Evolutionary conservation across 37 sponge, comb jelly and placozoan genomes (phyloP).

Genomic region (Beroe ovata): DNA sequence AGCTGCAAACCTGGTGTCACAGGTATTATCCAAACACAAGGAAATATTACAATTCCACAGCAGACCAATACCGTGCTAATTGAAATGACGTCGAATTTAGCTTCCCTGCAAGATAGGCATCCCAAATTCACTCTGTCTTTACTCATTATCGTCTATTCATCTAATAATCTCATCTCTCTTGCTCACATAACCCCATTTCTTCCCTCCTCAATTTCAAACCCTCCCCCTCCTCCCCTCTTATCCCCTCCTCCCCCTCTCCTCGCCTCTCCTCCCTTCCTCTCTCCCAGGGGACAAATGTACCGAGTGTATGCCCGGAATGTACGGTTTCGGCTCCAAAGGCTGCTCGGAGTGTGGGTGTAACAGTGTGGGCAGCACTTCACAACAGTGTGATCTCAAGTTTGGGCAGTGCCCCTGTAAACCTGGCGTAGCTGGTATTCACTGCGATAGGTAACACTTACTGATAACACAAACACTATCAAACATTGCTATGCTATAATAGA

Average conservation of each 20-base stretch:
- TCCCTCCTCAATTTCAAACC: too few species aligned
- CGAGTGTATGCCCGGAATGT: background rate
- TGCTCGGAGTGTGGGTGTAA: constrained; percentile 43
- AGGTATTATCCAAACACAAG: constrained; percentile 18
- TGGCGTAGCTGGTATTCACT: constrained; percentile 26
- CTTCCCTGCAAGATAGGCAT: too few species aligned
- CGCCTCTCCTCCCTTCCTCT: background rate
- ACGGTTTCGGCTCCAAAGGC: constrained; percentile 28
- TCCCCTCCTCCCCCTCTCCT: too few species aligned
- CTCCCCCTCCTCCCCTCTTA: too few species aligned
- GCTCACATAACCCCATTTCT: too few species aligned
- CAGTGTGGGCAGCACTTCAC: background rate
- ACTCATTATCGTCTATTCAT: too few species aligned
- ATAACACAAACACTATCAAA: too few species aligned
- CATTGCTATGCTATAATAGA: too few species aligned
- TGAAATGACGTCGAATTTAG: too few species aligned
- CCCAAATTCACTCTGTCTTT: too few species aligned
- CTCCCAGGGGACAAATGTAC: constrained; percentile 32
- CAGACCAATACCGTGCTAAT: too few species aligned
- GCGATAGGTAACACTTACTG: constrained; percentile 32
- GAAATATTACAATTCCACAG: background rate
- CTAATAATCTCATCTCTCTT: too few species aligned
- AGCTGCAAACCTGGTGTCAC: constrained; percentile 54
- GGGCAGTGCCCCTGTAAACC: constrained; percentile 62
- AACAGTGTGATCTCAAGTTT: constrained; percentile 7